Evolutionary conservation across 2,113 vertebrate species (phyloP), one percentile per base, ranked within the genome.

Genomic region (Pangasianodon hypophthalmus): DNA sequence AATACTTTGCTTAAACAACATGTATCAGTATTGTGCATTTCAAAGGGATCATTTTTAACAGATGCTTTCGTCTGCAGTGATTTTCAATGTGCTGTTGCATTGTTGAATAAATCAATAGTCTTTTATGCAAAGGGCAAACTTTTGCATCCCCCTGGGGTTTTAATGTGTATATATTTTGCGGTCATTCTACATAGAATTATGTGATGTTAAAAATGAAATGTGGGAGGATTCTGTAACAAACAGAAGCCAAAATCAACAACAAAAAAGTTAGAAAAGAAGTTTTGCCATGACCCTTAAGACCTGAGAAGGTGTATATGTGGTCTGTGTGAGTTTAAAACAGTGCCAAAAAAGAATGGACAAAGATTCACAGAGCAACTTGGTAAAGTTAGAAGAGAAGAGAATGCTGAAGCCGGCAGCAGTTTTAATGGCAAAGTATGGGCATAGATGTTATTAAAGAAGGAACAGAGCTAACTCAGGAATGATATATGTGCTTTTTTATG

Each of bases 401-500:
- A 32, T 19, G 7, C 3, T 84, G n/a, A 41, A 58, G 81, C 32
- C n/a, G 11, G n/a, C 2, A 1, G 32, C n/a, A 41, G 54, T 56
- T 84, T 84, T 84, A 84, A 84, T 48, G 7, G 79, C 24, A 50
- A 52, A 16, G 0, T n/a, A 16, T 18, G 6, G 48, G 29, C 83
- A 18, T 48, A 44, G 6, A 67, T 46, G 60, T 85, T 85, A 48
- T 64, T 29, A 85, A 16, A 67, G 26, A 46, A 85, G 41, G 21
- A 84, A 41, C 41, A 16, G 10, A 9, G 41, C 10, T 29, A 85
- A 48, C 14, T 85, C 41, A 46, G 41, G 6, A 26, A 41, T 58
- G 37, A 84, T 44, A 62, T 60, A 29, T 85, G 58, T 64, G 84
- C 60, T n/a, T 11, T 84, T 85, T 85, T 85, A 62, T 64, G 37